A percentile compares a stretch with the other conserved stretches of the same genome.
These are phyloP conservation scores for Nesospiza acunhae DNA, from an alignment of 2,113 vertebrate genomes.

Conservation along the genomic window DNA sequence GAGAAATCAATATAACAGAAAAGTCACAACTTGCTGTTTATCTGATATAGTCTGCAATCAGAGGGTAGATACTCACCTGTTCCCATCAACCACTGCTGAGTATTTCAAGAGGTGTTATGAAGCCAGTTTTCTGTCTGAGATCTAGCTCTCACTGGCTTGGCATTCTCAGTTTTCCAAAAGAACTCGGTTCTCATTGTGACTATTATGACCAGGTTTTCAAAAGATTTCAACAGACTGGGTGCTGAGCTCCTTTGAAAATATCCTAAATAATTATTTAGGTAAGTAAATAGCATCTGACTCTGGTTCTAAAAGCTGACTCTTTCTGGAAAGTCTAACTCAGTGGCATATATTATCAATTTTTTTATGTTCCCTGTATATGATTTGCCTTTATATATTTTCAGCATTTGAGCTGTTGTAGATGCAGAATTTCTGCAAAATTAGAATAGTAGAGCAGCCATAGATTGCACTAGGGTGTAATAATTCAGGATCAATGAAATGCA, in stretches of 20 bases:
- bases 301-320: neutral
- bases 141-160: neutral
- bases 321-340: neutral
- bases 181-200: neutral
- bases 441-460: neutral
- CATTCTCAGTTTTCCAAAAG: slow-evolving; percentile 22
- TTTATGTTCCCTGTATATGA: neutral
- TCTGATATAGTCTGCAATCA: neutral
- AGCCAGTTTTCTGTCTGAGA: slow-evolving; percentile 30
- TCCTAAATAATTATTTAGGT: slow-evolving; percentile 20
- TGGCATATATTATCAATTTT: neutral
- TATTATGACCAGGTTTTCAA: slow-evolving; percentile 39
- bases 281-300: neutral
- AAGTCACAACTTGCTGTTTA: neutral
- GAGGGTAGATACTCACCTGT: neutral
- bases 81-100: neutral
- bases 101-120: neutral
- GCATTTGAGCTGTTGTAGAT: neutral
- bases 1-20: neutral
- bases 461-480: neutral
- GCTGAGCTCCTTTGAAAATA: neutral
- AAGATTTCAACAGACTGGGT: slow-evolving; percentile 12
- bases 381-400: neutral
- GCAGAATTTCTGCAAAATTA: neutral
- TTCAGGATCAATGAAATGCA: neutral